phyloP scores from a whole-genome alignment of 2,797 vertebrate species.

The Thamnophis elegans region DNA sequence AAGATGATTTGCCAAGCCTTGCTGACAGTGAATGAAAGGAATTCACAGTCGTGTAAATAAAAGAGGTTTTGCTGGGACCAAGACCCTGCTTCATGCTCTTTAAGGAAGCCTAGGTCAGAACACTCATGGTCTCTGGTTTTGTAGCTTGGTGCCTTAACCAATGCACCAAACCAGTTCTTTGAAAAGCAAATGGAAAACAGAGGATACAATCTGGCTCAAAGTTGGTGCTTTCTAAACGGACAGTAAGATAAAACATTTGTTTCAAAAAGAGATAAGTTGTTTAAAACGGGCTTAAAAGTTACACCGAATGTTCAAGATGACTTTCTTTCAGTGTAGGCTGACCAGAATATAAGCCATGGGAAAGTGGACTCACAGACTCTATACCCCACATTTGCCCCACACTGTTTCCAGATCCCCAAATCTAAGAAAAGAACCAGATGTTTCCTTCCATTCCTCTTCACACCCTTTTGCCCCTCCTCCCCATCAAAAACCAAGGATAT shows the following conservation, averaged over 20 bases:
- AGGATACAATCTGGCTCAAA: background rate
- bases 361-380: background rate
- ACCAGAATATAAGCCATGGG: background rate
- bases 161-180: background rate
- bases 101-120: no score
- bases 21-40: no score
- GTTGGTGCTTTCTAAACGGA: background rate
- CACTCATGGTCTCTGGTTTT: background rate
- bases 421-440: background rate
- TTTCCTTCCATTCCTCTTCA: background rate
- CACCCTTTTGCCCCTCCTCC: background rate
- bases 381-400: slow-evolving; percentile 7
- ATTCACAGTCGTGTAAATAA: no score
- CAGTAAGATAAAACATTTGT: background rate
- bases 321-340: background rate
- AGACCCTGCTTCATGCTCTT: no score
- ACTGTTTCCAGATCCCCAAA: background rate
- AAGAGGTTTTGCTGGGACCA: no score
- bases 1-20: no score
- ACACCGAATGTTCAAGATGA: background rate
- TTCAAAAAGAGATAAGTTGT: background rate
- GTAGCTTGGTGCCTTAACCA: background rate
- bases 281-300: background rate
- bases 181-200: background rate
- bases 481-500: slow-evolving; percentile 27